phyloP scores from a whole-genome alignment of 2,797 vertebrate species.

The Cyprinodon diabolis region DNA sequence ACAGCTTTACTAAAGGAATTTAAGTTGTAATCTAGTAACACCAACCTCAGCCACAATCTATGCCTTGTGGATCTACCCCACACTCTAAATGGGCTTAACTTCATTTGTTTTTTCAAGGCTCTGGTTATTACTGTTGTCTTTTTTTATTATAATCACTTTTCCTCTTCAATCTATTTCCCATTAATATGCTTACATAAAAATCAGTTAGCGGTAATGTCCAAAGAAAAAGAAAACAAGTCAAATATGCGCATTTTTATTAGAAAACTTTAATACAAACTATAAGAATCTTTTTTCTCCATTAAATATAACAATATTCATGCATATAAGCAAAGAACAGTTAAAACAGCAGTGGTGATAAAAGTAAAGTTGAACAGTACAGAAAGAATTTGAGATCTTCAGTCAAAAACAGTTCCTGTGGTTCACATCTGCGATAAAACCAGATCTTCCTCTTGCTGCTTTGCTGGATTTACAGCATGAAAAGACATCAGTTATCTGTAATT shows the following conservation, averaged over 20 bases:
- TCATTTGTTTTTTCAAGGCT: too few species aligned
- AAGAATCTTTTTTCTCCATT: conserved; percentile 25
- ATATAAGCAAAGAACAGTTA: conserved; percentile 7
- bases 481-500: neutral
- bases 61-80: neutral
- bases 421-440: neutral
- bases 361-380: conserved; percentile 7
- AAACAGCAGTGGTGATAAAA: conserved; percentile 41
- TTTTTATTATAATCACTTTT: too few species aligned
- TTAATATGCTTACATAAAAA: neutral
- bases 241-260: conserved; percentile 59
- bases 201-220: neutral
- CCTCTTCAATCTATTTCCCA: too few species aligned
- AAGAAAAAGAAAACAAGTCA: neutral
- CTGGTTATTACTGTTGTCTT: too few species aligned
- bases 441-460: neutral
- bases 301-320: conserved; percentile 27
- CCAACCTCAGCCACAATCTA: neutral
- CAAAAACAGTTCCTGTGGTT: neutral
- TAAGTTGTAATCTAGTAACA: too few species aligned
- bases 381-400: conserved; percentile 21
- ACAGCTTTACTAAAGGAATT: too few species aligned
- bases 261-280: conserved; percentile 32
- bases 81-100: too few species aligned
- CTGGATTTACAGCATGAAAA: conserved; percentile 12